phyloP scores from a whole-genome alignment of 2,113 vertebrate species.

The Chascanopsetta lugubris region DNA sequence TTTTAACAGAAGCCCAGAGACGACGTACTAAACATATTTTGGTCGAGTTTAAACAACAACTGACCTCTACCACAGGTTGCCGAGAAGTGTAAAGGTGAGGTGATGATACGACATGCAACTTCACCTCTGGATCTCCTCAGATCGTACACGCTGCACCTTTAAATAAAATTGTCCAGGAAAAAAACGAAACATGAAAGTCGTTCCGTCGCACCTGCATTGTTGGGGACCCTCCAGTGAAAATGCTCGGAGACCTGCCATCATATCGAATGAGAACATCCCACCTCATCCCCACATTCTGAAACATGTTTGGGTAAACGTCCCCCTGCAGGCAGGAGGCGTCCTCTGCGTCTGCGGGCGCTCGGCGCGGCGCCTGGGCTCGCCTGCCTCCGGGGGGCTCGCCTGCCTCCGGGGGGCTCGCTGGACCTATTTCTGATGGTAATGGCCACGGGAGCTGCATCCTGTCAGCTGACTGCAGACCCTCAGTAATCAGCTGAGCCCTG shows the following conservation, averaged over 20 bases:
- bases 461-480: constrained; percentile 78
- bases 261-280: constrained; percentile 37
- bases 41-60: too few relatives aligned
- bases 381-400: constrained; percentile 41
- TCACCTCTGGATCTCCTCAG: too few relatives aligned
- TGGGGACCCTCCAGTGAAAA: constrained; percentile 33
- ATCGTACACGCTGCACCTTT: too few relatives aligned
- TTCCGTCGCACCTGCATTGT: constrained; percentile 13
- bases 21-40: too few relatives aligned
- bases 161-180: too few relatives aligned
- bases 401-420: constrained; percentile 66
- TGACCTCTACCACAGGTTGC: too few relatives aligned
- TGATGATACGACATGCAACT: too few relatives aligned
- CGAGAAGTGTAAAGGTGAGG: too few relatives aligned
- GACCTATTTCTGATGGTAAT: constrained; percentile 81
- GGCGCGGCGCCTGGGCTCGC: too few relatives aligned
- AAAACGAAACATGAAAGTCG: too few relatives aligned
- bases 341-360: constrained; percentile 35
- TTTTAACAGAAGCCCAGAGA: too few relatives aligned
- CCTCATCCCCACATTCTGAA: constrained; percentile 14
- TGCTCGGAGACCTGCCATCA: constrained; percentile 35
- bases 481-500: constrained; percentile 78
- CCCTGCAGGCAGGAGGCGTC: constrained; percentile 69
- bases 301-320: constrained; percentile 50
- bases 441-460: constrained; percentile 80